Evolutionary conservation across 2,888 invertebrate species (phyloP).

Genomic region (Aphrophora alni): DNA sequence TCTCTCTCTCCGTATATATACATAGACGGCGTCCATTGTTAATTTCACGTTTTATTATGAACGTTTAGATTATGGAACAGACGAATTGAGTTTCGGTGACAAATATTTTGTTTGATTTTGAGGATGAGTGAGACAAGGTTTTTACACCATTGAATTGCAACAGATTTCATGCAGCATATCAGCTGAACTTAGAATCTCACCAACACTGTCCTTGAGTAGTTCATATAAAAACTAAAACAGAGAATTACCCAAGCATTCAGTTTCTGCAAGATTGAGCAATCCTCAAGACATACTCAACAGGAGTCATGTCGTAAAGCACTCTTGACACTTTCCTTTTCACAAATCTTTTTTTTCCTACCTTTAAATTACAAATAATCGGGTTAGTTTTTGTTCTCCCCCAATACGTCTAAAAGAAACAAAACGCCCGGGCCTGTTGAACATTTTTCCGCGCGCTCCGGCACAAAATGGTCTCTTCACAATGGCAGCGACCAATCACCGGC

Average conservation of each 20-base stretch:
- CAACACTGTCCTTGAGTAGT: no score
- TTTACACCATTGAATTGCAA: no score
- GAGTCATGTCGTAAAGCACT: not conserved
- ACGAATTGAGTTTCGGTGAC: no score
- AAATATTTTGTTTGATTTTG: no score
- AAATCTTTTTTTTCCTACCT: not conserved
- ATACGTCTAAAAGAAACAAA: not conserved
- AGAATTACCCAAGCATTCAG: not conserved
- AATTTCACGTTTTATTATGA: no score
- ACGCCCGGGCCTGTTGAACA: not conserved
- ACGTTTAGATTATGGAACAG: no score
- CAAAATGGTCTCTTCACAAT: not conserved
- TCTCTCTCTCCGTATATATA: no score
- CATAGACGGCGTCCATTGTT: no score
- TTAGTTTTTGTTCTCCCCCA: not conserved
- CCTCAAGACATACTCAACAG: not conserved
- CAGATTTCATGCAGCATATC: no score
- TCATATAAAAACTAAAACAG: no score
- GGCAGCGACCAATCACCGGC: not conserved
- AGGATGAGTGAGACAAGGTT: no score
- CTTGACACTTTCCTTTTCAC: not conserved
- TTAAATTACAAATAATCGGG: not conserved
- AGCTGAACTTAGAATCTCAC: no score
- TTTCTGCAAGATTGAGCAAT: not conserved
- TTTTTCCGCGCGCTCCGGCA: conserved; percentile 9